Evolutionary conservation across 2,797 vertebrate genomes (phyloP).

Genomic region (Ceryle rudis): DNA sequence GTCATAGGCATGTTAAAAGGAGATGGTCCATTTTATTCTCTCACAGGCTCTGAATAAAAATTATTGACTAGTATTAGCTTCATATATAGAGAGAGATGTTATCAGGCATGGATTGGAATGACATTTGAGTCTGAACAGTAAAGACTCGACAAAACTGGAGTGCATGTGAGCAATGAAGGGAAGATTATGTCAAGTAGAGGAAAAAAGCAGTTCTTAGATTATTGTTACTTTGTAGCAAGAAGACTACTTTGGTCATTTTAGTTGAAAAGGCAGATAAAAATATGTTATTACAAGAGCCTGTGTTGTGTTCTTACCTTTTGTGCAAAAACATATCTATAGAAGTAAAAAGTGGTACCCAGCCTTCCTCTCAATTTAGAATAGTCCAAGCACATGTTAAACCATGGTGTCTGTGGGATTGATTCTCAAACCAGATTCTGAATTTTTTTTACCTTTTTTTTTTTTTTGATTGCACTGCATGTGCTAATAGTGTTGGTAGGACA

Average conservation of each 20-base stretch:
- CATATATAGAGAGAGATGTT: background rate
- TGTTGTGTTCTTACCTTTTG: background rate
- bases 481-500: background rate
- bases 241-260: background rate
- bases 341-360: background rate
- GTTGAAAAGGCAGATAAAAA: background rate
- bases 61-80: background rate
- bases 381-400: background rate
- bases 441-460: background rate
- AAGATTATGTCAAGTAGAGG: background rate
- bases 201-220: background rate
- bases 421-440: background rate
- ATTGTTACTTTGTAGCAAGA: background rate
- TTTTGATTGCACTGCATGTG: background rate
- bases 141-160: background rate
- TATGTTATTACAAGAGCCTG: background rate
- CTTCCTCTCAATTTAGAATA: background rate
- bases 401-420: background rate
- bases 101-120: background rate
- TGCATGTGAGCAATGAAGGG: background rate
- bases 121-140: background rate
- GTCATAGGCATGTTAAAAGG: background rate
- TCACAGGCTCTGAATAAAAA: background rate
- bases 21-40: background rate
- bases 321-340: background rate